Base-by-base conservation (phyloP, 2,797 vertebrate genomes). In the Danio kyathit region DNA sequence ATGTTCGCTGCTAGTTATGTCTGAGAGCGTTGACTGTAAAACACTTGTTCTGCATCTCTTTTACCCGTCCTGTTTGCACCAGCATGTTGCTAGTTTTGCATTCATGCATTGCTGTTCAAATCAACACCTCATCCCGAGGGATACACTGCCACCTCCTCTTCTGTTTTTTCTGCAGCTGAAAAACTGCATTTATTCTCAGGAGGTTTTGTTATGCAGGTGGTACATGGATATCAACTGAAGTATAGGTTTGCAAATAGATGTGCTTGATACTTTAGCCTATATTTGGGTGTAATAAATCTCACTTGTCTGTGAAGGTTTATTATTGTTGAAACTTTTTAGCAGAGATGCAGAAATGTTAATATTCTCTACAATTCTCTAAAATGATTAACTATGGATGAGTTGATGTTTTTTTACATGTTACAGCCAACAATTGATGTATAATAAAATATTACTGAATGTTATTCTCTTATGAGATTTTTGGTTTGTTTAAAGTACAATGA, bases 1-100 rank as follows among this genome's bases (percentile, higher is more conserved):
- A 79, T 66, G 77, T 81, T 84, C 80, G 43, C 81, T 83, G 85
- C 83, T 70, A 41, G 57, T 73, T 87, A 71, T 89, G 87, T 81
- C 84, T 88, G 77, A 83, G 86, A 88, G 76, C 56, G 14, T 60
- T 76, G 74, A 65, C 77, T 81, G 75, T 84, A 57, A 84, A 86
- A 74, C 56, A 74, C 44, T 79, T 81, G 73, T 67, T 71, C 48
- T 57, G 16, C 69, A 40, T 73, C 40, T 75, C 21, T 51, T 79
- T 14, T 69, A 79, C 46, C 9, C 56, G 38, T 60, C 72, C 69
- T 14, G 7, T 86, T 86, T 59, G 56, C 76, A 86, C 76, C 77
- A 73, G 19, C 70, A 59, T 60, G 66, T 8, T 44, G 38, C 44
- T 59, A 77, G 29, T 43, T 71, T 56, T 74, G 51, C 77, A 76